phyloP scores from a whole-genome alignment of 2,888 invertebrate species.

The Troides oblongomaculatus region DNA sequence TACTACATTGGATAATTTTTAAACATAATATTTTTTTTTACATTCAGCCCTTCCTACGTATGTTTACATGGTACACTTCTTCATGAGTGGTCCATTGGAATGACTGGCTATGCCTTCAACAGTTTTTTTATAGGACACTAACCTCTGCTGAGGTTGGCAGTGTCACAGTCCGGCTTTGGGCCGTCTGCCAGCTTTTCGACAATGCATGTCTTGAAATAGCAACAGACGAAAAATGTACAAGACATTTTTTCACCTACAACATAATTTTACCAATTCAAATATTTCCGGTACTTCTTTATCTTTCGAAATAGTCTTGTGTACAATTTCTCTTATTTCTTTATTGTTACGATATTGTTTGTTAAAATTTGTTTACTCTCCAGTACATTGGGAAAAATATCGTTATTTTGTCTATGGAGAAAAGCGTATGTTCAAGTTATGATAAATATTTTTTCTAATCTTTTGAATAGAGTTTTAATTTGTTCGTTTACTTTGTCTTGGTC shows the following conservation, averaged over 20 bases:
- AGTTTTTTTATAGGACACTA: slow-evolving; percentile 67
- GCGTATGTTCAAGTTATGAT: too few relatives aligned
- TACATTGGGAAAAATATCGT: too few relatives aligned
- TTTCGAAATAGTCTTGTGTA: too few relatives aligned
- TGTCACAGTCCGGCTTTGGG: slow-evolving; percentile 66
- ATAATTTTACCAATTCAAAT: slow-evolving; percentile 27
- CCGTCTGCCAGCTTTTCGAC: slow-evolving; percentile 70
- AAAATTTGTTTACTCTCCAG: too few relatives aligned
- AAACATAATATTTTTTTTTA: background rate
- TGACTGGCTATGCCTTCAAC: slow-evolving; percentile 49
- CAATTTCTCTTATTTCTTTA: too few relatives aligned
- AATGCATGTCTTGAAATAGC: slow-evolving; percentile 72
- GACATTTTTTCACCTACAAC: slow-evolving; percentile 56
- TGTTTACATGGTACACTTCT: background rate
- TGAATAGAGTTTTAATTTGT: too few relatives aligned
- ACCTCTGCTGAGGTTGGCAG: slow-evolving; percentile 76
- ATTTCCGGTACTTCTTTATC: slow-evolving; percentile 16
- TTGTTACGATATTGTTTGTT: too few relatives aligned
- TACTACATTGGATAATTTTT: background rate
- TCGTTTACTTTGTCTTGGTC: too few relatives aligned
- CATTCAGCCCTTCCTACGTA: background rate
- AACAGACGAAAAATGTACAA: slow-evolving; percentile 55
- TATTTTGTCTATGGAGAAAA: too few relatives aligned
- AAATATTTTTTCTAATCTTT: too few relatives aligned
- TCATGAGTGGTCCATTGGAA: slow-evolving; percentile 42